phyloP scores from a whole-genome alignment of 2,888 invertebrate genomes.

The Drosophila glabriapex region DNA sequence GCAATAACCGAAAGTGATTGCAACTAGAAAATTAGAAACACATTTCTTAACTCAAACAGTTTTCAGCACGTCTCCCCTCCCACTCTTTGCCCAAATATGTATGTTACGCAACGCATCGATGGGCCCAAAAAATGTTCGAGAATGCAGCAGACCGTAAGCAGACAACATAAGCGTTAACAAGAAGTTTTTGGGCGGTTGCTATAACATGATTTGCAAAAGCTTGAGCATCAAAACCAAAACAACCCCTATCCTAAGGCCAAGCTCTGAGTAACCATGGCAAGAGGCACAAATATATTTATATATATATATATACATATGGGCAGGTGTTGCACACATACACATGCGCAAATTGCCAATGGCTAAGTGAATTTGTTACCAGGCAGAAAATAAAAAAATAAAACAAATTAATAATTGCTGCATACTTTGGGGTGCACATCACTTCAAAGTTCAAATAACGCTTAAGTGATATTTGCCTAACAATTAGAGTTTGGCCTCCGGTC shows the following conservation, averaged over 20 bases:
- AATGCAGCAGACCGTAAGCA: slow-evolving; percentile 81
- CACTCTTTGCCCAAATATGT: neutral
- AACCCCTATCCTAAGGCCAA: slow-evolving; percentile 1
- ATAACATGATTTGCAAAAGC: slow-evolving; percentile 54
- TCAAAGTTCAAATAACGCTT: slow-evolving; percentile 3
- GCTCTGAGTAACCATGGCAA: slow-evolving; percentile 40
- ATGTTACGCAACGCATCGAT: slow-evolving; percentile 35
- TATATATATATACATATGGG: slow-evolving; percentile 4
- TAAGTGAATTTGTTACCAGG: slow-evolving; percentile 48
- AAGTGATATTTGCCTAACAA: slow-evolving; percentile 9
- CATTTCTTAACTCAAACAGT: slow-evolving; percentile 25
- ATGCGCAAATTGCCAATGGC: slow-evolving; percentile 59
- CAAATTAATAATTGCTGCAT: slow-evolving; percentile 29
- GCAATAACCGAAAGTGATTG: slow-evolving; percentile 68
- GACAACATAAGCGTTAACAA: slow-evolving; percentile 78
- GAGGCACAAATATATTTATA: neutral
- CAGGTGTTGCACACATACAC: slow-evolving; percentile 59
- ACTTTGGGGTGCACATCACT: slow-evolving; percentile 19
- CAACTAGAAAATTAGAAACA: slow-evolving; percentile 61
- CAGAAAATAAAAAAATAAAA: neutral
- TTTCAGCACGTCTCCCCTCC: neutral
- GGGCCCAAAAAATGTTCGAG: slow-evolving; percentile 46
- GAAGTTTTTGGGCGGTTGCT: slow-evolving; percentile 61
- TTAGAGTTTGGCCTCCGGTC: neutral
- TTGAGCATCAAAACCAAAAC: neutral